phyloP scores from a whole-genome alignment of 1,140 invertebrate genomes.

The Coenobita brevimanus region DNA sequence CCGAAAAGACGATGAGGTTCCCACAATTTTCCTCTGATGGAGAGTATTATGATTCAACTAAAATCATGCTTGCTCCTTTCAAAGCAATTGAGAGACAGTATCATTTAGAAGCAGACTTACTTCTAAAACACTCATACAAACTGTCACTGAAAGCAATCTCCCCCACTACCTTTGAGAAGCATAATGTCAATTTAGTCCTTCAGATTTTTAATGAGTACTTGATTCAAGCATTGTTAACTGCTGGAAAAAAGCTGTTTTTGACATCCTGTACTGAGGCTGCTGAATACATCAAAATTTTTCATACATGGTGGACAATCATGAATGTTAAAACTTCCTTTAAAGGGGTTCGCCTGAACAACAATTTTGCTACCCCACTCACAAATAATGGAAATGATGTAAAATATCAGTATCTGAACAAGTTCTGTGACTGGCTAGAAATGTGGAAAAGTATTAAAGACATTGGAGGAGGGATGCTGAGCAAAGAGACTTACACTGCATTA shows the following conservation, averaged over 20 bases:
- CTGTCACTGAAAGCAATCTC: slow-evolving; percentile 35
- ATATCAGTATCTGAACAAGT: slow-evolving; percentile 30
- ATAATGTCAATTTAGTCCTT: slow-evolving; percentile 63
- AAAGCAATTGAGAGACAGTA: background rate
- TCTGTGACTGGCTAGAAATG: slow-evolving; percentile 55
- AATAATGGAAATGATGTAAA: slow-evolving; percentile 24
- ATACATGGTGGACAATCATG: slow-evolving; percentile 57
- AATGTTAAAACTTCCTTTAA: slow-evolving; percentile 56
- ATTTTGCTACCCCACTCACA: slow-evolving; percentile 44
- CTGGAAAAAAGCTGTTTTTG: slow-evolving; percentile 31
- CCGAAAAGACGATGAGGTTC: background rate
- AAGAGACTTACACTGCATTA: slow-evolving; percentile 42
- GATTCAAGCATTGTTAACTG: slow-evolving; percentile 18
- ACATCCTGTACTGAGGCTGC: slow-evolving; percentile 3
- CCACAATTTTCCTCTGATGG: too few species aligned
- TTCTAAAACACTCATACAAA: slow-evolving; percentile 62
- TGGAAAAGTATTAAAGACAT: slow-evolving; percentile 23
- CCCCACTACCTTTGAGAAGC: slow-evolving; percentile 57
- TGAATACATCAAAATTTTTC: slow-evolving; percentile 49
- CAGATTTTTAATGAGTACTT: slow-evolving; percentile 63
- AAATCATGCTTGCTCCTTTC: background rate
- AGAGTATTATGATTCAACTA: too few species aligned
- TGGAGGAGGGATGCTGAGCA: slow-evolving; percentile 15
- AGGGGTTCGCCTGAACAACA: slow-evolving; percentile 13
- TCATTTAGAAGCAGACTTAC: background rate